A percentile compares a stretch with the other conserved stretches of the same genome.
These are phyloP conservation scores for Epsilonema sp. DNA, from an alignment of 2,888 invertebrate genomes.

Conservation along the genomic window DNA sequence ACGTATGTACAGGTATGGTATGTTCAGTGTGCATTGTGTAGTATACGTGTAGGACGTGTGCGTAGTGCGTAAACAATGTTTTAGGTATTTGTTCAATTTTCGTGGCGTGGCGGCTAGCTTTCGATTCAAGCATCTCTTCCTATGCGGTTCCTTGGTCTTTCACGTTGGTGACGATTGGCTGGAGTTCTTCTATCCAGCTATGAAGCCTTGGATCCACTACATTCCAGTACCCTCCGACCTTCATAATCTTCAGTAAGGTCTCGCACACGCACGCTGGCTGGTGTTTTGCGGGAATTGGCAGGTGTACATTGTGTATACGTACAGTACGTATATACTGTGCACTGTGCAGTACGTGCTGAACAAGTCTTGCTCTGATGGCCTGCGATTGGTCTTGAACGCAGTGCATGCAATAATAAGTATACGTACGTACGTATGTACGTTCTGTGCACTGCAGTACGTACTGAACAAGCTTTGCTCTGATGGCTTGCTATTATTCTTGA, in stretches of 20 bases:
- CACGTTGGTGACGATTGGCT: conserved; percentile 83
- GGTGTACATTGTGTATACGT: too few species aligned
- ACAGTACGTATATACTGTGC: too few species aligned
- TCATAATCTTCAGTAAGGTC: conserved; percentile 48
- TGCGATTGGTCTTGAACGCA: too few species aligned
- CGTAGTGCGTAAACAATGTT: conserved; percentile 6
- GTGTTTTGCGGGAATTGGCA: too few species aligned
- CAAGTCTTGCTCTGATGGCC: too few species aligned
- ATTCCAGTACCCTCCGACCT: conserved; percentile 56
- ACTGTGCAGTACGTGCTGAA: too few species aligned
- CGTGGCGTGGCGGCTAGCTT: conserved; percentile 93
- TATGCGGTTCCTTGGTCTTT: conserved; percentile 75
- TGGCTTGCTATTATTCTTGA: background rate
- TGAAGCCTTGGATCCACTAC: conserved; percentile 89
- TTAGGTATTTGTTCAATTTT: conserved; percentile 78
- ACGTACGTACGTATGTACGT: too few species aligned
- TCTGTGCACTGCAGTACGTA: too few species aligned
- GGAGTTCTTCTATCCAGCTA: conserved; percentile 73
- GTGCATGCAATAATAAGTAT: too few species aligned
- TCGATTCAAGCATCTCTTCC: conserved; percentile 76
- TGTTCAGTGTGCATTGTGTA: too few species aligned
- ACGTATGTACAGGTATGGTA: too few species aligned
- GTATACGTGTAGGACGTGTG: background rate
- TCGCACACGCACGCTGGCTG: too few species aligned
- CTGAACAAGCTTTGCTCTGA: background rate